A percentile compares a stretch with the other conserved stretches of the same genome.
phyloP scores from a whole-genome alignment of 2,797 vertebrate species.

The Coccyzus lansbergi region DNA sequence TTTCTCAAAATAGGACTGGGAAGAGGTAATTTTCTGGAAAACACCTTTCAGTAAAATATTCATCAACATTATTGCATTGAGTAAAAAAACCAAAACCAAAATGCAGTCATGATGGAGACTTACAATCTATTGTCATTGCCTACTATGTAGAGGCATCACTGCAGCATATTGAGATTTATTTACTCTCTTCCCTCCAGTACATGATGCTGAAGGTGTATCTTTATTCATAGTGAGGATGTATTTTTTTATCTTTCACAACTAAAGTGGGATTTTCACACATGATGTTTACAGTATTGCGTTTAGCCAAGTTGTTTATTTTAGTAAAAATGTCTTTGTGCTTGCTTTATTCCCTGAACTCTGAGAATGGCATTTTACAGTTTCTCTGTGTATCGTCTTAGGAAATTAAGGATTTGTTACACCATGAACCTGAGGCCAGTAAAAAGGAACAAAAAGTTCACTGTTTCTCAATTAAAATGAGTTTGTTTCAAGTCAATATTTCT shows the following conservation, averaged over 20 bases:
- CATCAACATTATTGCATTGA: not conserved
- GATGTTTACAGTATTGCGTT: slow-evolving; percentile 21
- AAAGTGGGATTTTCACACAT: slow-evolving; percentile 70
- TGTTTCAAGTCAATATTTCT: slow-evolving; percentile 46
- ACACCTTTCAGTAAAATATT: not conserved
- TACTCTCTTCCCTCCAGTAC: accelerated
- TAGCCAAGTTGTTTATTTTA: slow-evolving; percentile 61
- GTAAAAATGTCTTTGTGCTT: slow-evolving; percentile 57
- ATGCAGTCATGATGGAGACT: not conserved
- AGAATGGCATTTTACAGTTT: slow-evolving; percentile 52
- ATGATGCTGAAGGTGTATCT: not conserved
- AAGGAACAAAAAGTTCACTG: slow-evolving; percentile 33
- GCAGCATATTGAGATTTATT: not conserved
- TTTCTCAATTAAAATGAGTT: slow-evolving; percentile 59
- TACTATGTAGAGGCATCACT: not conserved
- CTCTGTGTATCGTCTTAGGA: slow-evolving; percentile 2
- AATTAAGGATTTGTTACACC: slow-evolving; percentile 39
- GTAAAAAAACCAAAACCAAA: not conserved
- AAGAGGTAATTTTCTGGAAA: not conserved
- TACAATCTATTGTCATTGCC: not conserved
- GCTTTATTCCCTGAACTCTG: slow-evolving; percentile 26
- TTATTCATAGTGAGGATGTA: not conserved
- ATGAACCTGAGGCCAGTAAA: slow-evolving; percentile 14
- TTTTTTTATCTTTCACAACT: slow-evolving; percentile 37
- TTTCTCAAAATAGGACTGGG: not conserved